A percentile compares a stretch with the other conserved stretches of the same genome.
Conservation (phyloP, 2,797 vertebrate species). For the Micropoecilia bifurca region DNA sequence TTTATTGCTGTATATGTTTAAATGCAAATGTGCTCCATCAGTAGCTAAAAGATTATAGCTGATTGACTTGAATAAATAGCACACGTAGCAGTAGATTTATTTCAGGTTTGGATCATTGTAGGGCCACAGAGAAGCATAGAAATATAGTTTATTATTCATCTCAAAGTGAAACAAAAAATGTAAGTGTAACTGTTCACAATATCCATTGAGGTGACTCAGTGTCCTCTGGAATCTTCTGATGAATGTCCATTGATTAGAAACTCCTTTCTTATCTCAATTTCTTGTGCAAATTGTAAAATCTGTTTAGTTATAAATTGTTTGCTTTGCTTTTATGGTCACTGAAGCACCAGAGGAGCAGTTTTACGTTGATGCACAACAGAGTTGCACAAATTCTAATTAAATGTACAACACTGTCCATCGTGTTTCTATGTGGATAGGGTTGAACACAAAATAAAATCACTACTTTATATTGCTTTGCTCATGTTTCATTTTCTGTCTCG, state of each 20-base stretch:
- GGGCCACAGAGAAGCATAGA: not conserved
- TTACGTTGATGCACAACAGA: conserved; percentile 21
- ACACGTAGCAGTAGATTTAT: not conserved
- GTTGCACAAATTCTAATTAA: conserved; percentile 8
- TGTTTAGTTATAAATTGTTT: conserved; percentile 9
- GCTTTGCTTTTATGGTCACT: conserved; percentile 22
- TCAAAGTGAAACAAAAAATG: not conserved
- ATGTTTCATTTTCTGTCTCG: conserved; percentile 8
- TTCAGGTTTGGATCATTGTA: not conserved
- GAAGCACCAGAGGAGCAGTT: conserved; percentile 39
- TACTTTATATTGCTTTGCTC: conserved; percentile 27
- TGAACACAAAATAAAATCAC: conserved; percentile 8
- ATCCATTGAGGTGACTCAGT: not conserved
- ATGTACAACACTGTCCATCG: conserved; percentile 23
- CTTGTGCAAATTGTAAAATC: not conserved
- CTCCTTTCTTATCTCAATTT: not conserved
- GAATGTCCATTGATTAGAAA: conserved; percentile 15
- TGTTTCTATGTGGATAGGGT: conserved; percentile 13
- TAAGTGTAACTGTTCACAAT: not conserved
- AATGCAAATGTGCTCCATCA: not conserved
- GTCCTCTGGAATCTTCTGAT: conserved; percentile 13
- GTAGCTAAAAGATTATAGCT: not conserved
- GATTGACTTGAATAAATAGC: not conserved
- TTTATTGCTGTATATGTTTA: not conserved
- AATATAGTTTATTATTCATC: not conserved